These are phyloP conservation scores for Linnaemya vulpina DNA, from an alignment of 2,888 invertebrate species.

Conservation along the genomic window DNA sequence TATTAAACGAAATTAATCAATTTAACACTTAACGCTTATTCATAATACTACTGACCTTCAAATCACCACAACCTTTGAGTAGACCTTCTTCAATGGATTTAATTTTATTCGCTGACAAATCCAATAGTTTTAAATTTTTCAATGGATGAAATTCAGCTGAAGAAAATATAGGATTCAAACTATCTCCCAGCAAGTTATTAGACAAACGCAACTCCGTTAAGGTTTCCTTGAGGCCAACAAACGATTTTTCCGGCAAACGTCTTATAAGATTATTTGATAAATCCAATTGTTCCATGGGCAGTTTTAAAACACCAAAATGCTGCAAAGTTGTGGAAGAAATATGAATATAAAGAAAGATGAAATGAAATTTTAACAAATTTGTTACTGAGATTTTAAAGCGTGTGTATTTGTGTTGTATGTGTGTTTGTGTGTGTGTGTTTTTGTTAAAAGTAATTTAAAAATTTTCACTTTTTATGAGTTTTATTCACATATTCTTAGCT, in stretches of 20 bases:
- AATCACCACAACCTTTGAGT: conserved; percentile 90
- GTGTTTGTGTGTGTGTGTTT: neutral
- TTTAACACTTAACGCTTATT: neutral
- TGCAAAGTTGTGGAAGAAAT: conserved; percentile 65
- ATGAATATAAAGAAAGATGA: conserved; percentile 19
- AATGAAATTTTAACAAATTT: conserved; percentile 42
- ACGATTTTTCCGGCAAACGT: conserved; percentile 89
- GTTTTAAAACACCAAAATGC: conserved; percentile 88
- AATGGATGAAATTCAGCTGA: conserved; percentile 92
- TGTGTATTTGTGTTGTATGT: conserved; percentile 1
- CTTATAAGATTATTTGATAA: conserved; percentile 92
- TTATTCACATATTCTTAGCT: conserved; percentile 42
- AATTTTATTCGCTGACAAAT: conserved; percentile 91
- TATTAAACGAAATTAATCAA: conserved; percentile 37
- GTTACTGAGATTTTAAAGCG: neutral
- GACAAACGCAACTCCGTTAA: conserved; percentile 89
- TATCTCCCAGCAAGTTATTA: conserved; percentile 94
- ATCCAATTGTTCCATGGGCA: conserved; percentile 90
- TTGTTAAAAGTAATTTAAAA: conserved; percentile 34
- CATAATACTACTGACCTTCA: conserved; percentile 85
- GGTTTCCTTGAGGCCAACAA: conserved; percentile 87
- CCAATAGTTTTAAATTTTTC: conserved; percentile 88
- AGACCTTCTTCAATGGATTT: conserved; percentile 93
- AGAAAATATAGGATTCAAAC: conserved; percentile 94
- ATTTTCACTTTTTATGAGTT: conserved; percentile 62